Conservation (phyloP, 1,140 invertebrate species). For the Ips typographus region DNA sequence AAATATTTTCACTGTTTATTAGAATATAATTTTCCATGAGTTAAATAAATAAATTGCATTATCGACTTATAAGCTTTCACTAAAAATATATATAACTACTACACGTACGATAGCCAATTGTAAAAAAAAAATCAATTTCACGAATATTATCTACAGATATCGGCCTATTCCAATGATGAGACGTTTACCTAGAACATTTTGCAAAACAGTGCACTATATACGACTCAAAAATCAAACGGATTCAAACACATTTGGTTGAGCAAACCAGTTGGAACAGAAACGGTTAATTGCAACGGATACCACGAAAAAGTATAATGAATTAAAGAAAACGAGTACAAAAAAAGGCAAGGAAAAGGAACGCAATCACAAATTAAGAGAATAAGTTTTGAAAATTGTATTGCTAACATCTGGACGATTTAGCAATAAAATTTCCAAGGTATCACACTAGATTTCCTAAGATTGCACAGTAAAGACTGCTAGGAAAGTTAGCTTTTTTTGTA, state of each 20-base stretch:
- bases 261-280: too few relatives aligned
- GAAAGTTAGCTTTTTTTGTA: constrained; percentile 31
- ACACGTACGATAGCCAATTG: constrained; percentile 31
- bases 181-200: too few relatives aligned
- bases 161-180: too few relatives aligned
- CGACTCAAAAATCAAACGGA: too few relatives aligned
- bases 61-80: constrained; percentile 45
- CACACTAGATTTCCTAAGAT: constrained; percentile 36
- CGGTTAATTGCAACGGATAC: too few relatives aligned
- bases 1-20: constrained; percentile 45
- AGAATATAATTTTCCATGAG: constrained; percentile 49
- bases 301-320: too few relatives aligned
- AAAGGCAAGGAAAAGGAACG: constrained; percentile 27
- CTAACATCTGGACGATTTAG: constrained; percentile 24
- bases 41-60: constrained; percentile 50
- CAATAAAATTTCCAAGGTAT: constrained; percentile 38
- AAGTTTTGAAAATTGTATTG: constrained; percentile 35
- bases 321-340: neutral
- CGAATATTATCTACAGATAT: constrained; percentile 28
- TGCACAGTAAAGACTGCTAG: constrained; percentile 30
- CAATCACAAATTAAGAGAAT: constrained; percentile 29
- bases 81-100: constrained; percentile 43
- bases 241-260: too few relatives aligned
- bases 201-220: too few relatives aligned
- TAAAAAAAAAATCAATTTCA: constrained; percentile 22